Evolutionary conservation across 2,797 vertebrate genomes (phyloP).

Genomic region (Arnoldichthys spilopterus): DNA sequence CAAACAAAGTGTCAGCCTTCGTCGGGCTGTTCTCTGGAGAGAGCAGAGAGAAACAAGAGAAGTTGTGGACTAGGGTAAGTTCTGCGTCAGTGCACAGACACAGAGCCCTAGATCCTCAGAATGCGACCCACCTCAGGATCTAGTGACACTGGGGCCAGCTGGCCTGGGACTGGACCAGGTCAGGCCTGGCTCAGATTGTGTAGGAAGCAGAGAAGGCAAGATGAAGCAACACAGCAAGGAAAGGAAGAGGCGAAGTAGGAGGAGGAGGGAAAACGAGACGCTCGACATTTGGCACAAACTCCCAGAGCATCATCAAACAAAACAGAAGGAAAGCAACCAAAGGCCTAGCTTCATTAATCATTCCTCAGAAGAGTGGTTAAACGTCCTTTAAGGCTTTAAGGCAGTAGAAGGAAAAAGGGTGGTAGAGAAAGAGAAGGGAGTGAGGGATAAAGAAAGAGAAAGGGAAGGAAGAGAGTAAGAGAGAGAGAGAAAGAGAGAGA

Average conservation of each 20-base stretch:
- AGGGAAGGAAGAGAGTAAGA: background rate
- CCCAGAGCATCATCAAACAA: constrained; percentile 42
- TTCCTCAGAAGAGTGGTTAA: constrained; percentile 31
- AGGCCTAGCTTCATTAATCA: constrained; percentile 51
- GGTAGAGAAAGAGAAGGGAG: background rate
- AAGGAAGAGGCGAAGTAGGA: constrained; percentile 69
- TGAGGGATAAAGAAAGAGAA: background rate
- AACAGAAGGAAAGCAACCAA: constrained; percentile 42
- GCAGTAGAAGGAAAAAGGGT: background rate
- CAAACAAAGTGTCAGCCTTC: constrained; percentile 31
- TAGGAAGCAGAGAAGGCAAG: constrained; percentile 40
- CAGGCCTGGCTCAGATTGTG: constrained; percentile 36
- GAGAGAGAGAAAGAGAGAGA: constrained; percentile 14
- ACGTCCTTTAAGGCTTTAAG: constrained; percentile 10
- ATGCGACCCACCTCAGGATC: constrained; percentile 52
- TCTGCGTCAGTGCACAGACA: constrained; percentile 47
- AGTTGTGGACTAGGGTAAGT: constrained; percentile 34
- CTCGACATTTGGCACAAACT: constrained; percentile 42
- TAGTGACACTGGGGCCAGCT: constrained; percentile 54
- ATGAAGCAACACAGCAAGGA: constrained; percentile 62
- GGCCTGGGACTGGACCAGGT: constrained; percentile 46
- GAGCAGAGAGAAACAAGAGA: constrained; percentile 45
- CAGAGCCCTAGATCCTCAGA: constrained; percentile 45
- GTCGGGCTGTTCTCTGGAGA: constrained; percentile 49
- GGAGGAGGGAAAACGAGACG: constrained; percentile 46